Percentiles rank a stretch among this genome's conserved stretches.
These are phyloP conservation scores for Smithornis capensis DNA, from an alignment of 2,113 vertebrate genomes.

Conservation along the genomic window DNA sequence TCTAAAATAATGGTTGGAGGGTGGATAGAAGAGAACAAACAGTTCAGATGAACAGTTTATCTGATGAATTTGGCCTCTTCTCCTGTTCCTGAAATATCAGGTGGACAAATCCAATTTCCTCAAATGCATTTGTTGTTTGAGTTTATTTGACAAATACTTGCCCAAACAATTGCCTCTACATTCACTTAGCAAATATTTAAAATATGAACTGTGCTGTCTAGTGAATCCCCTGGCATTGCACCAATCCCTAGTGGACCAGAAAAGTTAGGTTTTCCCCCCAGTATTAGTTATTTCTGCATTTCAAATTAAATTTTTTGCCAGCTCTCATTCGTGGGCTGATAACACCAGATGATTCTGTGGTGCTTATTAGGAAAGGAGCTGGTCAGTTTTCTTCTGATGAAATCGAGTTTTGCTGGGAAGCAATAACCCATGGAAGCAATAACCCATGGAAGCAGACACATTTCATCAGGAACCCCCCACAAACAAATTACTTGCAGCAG, in stretches of 20 bases:
- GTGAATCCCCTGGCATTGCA: neutral
- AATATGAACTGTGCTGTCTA: neutral
- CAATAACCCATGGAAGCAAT: conserved; percentile 8
- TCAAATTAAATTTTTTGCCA: conserved; percentile 5
- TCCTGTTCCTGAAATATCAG: conserved; percentile 30
- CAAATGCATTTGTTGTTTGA: conserved; percentile 60
- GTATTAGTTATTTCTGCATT: neutral
- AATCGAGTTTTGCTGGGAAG: conserved; percentile 31
- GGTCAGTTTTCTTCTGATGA: conserved; percentile 8
- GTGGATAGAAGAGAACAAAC: conserved; percentile 53
- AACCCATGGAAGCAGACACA: neutral
- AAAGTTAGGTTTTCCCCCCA: neutral
- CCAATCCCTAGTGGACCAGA: neutral
- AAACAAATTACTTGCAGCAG: neutral
- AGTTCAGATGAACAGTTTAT: conserved; percentile 45
- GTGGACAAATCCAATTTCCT: conserved; percentile 66
- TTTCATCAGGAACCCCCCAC: neutral
- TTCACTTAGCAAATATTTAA: conserved; percentile 60
- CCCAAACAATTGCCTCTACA: conserved; percentile 28
- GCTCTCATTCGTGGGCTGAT: neutral
- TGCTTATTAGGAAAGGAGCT: conserved; percentile 7
- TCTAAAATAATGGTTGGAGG: conserved; percentile 50
- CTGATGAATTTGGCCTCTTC: conserved; percentile 55
- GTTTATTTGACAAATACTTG: conserved; percentile 61
- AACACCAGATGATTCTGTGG: neutral